Base-by-base conservation (phyloP, 1,140 invertebrate species). In the Tetraneura akinire region DNA sequence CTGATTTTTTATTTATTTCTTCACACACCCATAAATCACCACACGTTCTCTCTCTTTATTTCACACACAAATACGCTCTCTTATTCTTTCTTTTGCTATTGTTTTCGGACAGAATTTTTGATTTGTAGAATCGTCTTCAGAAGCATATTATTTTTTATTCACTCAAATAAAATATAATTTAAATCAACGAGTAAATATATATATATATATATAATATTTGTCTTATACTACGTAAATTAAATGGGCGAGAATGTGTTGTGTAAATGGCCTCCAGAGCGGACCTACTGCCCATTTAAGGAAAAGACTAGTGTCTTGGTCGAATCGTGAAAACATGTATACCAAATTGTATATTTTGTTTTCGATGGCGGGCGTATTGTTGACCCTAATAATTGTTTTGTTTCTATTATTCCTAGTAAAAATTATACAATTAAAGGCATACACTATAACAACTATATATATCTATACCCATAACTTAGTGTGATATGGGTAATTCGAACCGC, bases 231-330 rank as follows among this genome's bases (percentile, higher is more conserved):
- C 32, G 3, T 37, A 37, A 4, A 74, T 37, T 37, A 45, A 55
- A 78, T 78, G 74, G 74, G 74, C 74, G 74, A 74, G 74, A 45
- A 60, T 76, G 49, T 76, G 74, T 62, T 42, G 74, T 60, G 29
- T 37, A 37, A 78, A 78, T 55, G 74, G 55, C 74, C 74, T 78
- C 74, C 57, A 51, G 51, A 78, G 21, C 53, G 55, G 37, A 78
- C 55, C 55, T 71, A 57, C 55, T 60, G 74, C 16, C 74, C 74
- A 78, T 78, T 78, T 78, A 78, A 78, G 74, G 74, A 55, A 55
- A 78, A 78, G 74, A 78, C 74, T 78, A 37, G 53, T 76, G 71
- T 32, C 51, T 57, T 32, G 74, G 23, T 47, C 16, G 37, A 37
- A 57, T 55, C 55, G 21, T 60, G 57, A 78, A 78, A 60, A 57